phyloP scores from a whole-genome alignment of 2,888 invertebrate species.

The Drepana falcataria region DNA sequence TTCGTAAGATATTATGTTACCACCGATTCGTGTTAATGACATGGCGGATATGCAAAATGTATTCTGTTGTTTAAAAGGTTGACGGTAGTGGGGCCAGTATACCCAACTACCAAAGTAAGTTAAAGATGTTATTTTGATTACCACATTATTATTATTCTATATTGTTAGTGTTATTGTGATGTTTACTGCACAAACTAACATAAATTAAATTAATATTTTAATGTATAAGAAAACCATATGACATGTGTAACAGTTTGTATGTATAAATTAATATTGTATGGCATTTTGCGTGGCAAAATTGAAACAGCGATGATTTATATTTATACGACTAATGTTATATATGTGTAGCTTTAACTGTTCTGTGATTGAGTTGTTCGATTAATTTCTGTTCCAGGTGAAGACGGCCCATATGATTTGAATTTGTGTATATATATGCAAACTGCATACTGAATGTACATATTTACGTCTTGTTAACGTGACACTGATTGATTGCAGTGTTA shows the following conservation, averaged over 20 bases:
- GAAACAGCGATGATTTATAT: too few species aligned
- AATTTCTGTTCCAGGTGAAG: too few species aligned
- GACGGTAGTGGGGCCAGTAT: neutral
- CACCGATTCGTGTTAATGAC: neutral
- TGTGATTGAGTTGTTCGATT: too few species aligned
- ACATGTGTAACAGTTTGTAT: neutral
- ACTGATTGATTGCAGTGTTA: neutral
- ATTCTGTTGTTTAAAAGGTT: neutral
- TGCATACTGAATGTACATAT: too few species aligned
- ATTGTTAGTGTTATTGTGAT: conserved; percentile 5
- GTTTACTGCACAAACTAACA: conserved; percentile 8
- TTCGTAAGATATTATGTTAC: conserved; percentile 22
- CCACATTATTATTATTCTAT: neutral
- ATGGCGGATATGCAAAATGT: neutral
- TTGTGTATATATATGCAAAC: too few species aligned
- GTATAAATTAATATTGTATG: too few species aligned
- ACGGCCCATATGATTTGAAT: too few species aligned
- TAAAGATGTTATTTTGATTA: neutral
- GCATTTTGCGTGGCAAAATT: too few species aligned
- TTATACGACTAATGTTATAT: too few species aligned
- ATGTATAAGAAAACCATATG: neutral
- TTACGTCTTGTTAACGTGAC: too few species aligned
- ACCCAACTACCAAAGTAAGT: neutral
- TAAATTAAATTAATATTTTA: neutral
- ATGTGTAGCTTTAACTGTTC: too few species aligned